phyloP scores from a whole-genome alignment of 2,797 vertebrate species.

The Parauchenoglanis punctatus region DNA sequence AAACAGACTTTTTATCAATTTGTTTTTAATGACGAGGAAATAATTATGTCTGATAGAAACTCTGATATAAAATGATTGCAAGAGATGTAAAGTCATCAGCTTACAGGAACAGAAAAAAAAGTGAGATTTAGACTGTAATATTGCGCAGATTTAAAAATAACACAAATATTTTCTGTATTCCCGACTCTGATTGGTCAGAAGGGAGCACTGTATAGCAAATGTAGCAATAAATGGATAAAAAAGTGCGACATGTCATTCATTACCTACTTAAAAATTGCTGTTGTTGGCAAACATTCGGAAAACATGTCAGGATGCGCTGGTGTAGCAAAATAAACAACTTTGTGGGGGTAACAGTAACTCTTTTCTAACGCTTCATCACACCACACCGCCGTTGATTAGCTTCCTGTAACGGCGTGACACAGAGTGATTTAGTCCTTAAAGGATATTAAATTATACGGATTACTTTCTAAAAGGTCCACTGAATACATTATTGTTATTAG shows the following conservation, averaged over 20 bases:
- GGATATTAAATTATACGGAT: no score
- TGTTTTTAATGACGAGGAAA: constrained; percentile 8
- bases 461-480: no score
- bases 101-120: background rate
- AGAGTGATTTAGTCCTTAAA: background rate
- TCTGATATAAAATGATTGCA: background rate
- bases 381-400: no score
- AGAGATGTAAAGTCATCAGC: background rate
- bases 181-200: no score
- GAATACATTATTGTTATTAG: background rate
- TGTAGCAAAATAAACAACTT: no score
- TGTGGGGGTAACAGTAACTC: no score
- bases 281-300: background rate
- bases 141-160: background rate
- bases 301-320: no score
- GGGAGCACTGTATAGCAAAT: background rate
- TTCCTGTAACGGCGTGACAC: background rate
- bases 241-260: background rate
- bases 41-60: background rate
- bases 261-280: background rate
- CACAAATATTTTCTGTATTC: no score
- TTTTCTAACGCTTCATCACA: no score
- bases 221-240: background rate
- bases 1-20: constrained; percentile 8
- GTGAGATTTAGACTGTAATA: background rate